Conservation (phyloP, 2,888 invertebrate genomes). For the Drosophila picticornis region DNA sequence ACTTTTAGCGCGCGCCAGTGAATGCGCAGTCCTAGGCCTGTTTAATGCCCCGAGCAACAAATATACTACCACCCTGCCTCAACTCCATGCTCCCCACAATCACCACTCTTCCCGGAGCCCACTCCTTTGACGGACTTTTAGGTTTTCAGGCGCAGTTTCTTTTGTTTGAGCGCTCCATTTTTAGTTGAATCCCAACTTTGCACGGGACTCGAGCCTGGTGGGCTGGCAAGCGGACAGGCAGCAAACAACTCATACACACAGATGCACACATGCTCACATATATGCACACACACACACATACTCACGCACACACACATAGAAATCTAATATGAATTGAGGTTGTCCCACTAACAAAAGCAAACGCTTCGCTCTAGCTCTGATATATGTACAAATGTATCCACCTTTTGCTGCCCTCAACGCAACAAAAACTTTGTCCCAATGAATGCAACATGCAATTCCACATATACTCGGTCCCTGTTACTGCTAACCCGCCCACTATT, state of each 20-base stretch:
- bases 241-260: slow-evolving; percentile 49
- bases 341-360: slow-evolving; percentile 80
- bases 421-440: slow-evolving; percentile 63
- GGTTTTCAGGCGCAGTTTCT: slow-evolving; percentile 59
- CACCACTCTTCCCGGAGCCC: not conserved
- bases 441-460: slow-evolving; percentile 64
- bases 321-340: slow-evolving; percentile 84
- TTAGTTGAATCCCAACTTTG: slow-evolving; percentile 75
- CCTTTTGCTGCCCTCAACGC: slow-evolving; percentile 69
- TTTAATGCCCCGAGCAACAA: slow-evolving; percentile 56
- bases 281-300: slow-evolving; percentile 20
- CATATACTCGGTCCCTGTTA: not conserved
- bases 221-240: slow-evolving; percentile 56
- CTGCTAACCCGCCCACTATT: not conserved
- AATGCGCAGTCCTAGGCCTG: slow-evolving; percentile 74
- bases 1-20: slow-evolving; percentile 77
- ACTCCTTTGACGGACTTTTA: slow-evolving; percentile 14
- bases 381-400: slow-evolving; percentile 58
- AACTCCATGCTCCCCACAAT: not conserved
- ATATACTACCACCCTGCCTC: not conserved
- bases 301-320: slow-evolving; percentile 22
- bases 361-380: slow-evolving; percentile 60
- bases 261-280: slow-evolving; percentile 19
- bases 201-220: slow-evolving; percentile 46
- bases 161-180: slow-evolving; percentile 81